Evolutionary conservation across 2,113 vertebrate genomes (phyloP).

Genomic region (Eptesicus fuscus): DNA sequence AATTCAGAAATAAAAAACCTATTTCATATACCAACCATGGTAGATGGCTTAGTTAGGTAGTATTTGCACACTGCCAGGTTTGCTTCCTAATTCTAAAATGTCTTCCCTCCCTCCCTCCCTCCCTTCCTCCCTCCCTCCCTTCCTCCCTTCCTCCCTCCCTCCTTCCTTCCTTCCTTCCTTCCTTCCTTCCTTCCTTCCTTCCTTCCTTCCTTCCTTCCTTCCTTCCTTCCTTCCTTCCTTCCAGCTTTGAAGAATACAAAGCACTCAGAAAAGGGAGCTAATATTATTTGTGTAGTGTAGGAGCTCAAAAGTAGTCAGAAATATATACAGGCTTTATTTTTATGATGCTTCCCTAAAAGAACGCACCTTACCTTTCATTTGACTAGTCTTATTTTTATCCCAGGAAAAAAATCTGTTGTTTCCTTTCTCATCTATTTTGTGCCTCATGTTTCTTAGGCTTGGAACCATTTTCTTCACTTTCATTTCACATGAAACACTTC

Average conservation of each 20-base stretch:
- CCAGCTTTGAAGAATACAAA: neutral
- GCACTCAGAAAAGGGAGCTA: neutral
- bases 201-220: fast-evolving
- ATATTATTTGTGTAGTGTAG: neutral
- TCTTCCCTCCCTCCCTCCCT: neutral
- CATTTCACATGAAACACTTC: neutral
- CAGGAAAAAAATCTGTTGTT: neutral
- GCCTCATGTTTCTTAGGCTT: neutral
- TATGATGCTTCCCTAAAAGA: neutral
- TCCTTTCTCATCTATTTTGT: neutral
- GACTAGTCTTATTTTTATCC: neutral
- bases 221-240: neutral
- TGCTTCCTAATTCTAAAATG: neutral
- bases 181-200: fast-evolving
- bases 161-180: no score
- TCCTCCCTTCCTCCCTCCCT: fast-evolving
- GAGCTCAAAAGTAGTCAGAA: neutral
- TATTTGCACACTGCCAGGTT: neutral
- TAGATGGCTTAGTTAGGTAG: neutral
- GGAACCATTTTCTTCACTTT: neutral
- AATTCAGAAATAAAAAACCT: neutral
- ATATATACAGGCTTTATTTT: neutral
- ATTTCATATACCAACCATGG: neutral
- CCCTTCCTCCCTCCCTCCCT: no score
- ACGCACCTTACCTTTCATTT: neutral